Evolutionary conservation across 2,113 vertebrate species (phyloP), one percentile per base, ranked within the genome.

Genomic region (Lycaon pictus): DNA sequence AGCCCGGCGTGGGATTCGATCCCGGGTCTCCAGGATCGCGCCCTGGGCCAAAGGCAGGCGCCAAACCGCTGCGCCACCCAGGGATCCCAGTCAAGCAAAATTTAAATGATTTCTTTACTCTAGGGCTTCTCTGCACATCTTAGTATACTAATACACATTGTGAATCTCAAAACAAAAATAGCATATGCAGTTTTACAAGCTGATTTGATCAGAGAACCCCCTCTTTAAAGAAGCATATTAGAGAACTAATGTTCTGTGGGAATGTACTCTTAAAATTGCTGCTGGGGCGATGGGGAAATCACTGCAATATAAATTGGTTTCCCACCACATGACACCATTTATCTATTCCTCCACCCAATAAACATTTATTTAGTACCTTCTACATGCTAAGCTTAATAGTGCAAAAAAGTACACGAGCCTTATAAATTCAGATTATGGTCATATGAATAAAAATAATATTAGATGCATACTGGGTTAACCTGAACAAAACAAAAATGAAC

Each of bases 401-500:
- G 15, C 19, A 62, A 53, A 79, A 93, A 88, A 93, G 62, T 69
- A 55, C 37, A 62, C 2, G 3, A 92, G 76, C 11, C 29, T 86
- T 56, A 69, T 10, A 77, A 74, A 62, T 88, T 67, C 15, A 84
- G 83, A 88, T 48, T 88, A 85, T 71, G 35, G 20, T 63, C 35
- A 93, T 43, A 51, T 82, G 37, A 95, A 88, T 69, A 79, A 79
- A 69, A 83, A 37, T 35, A 56, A 84, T 65, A 65, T 13, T 82
- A 60, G 5, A 82, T 74, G 93, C 63, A 91, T 69, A 55, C 37
- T 62, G n/a, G 13, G 25, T 29, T 91, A 91, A 82, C 77, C 32
- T 63, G 67, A 88, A 83, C 22, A 76, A 95, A 95, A 90, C 37
- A 87, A 87, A 86, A 90, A 77, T 48, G 3, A 93, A 82, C 53